Evolutionary conservation across 2,113 vertebrate genomes (phyloP).

Genomic region (Melanostigma gelatinosum): DNA sequence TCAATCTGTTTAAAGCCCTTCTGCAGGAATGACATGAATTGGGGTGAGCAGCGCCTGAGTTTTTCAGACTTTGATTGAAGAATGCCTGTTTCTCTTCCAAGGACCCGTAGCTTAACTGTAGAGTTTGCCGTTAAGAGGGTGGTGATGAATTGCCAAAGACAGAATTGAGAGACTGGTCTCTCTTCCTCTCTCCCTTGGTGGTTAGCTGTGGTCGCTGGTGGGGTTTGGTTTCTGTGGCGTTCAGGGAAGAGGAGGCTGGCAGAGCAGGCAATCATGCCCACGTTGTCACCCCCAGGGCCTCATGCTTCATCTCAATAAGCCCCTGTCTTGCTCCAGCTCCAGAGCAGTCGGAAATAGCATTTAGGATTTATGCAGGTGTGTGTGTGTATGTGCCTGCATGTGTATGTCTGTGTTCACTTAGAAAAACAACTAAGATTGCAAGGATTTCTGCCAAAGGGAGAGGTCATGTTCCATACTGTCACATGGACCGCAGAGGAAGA

Average conservation of each 20-base stretch:
- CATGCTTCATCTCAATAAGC: constrained; percentile 79
- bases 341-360: constrained; percentile 59
- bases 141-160: constrained; percentile 63
- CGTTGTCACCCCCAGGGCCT: constrained; percentile 70
- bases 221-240: constrained; percentile 56
- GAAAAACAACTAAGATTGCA: constrained; percentile 51
- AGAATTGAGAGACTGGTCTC: constrained; percentile 55
- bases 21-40: constrained; percentile 33
- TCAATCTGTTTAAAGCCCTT: constrained; percentile 22
- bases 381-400: constrained; percentile 13
- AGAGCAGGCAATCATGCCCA: constrained; percentile 73
- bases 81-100: constrained; percentile 50
- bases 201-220: constrained; percentile 47
- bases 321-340: constrained; percentile 64
- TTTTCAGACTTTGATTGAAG: constrained; percentile 49
- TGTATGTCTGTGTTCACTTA: constrained; percentile 14
- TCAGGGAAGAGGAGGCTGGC: constrained; percentile 52
- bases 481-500: constrained; percentile 43
- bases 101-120: constrained; percentile 46
- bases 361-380: constrained; percentile 55
- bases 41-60: constrained; percentile 30
- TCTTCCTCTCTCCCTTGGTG: constrained; percentile 53
- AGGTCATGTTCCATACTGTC: constrained; percentile 72
- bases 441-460: constrained; percentile 57
- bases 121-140: constrained; percentile 39